phyloP scores from a whole-genome alignment of 1,140 invertebrate genomes.

The Drosophila arizonae region DNA sequence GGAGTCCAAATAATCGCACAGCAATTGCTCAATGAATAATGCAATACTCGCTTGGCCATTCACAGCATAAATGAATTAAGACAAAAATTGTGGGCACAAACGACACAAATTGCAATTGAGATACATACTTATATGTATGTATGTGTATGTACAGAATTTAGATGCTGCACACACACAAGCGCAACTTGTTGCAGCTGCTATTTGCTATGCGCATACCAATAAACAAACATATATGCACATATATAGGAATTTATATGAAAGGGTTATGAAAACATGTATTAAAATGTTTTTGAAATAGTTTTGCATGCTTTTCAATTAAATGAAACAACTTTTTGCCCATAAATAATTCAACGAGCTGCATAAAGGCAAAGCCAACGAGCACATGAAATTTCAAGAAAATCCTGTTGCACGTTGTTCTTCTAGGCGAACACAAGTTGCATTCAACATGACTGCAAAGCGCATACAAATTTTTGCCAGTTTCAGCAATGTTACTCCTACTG shows the following conservation, averaged over 20 bases:
- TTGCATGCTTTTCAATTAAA: constrained; percentile 26
- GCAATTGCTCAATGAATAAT: constrained; percentile 7
- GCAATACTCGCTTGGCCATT: neutral
- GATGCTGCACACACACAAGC: constrained; percentile 28
- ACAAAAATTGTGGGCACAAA: constrained; percentile 2
- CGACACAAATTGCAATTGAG: constrained; percentile 11
- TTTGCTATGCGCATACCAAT: constrained; percentile 46
- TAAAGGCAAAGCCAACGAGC: neutral
- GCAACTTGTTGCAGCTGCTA: constrained; percentile 50
- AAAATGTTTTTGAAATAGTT: constrained; percentile 8
- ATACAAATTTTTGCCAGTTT: too few relatives aligned
- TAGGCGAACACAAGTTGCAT: too few relatives aligned
- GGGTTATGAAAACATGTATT: constrained; percentile 11
- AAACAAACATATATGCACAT: neutral
- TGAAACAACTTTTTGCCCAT: constrained; percentile 6
- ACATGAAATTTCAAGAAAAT: neutral
- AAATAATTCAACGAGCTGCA: constrained; percentile 16
- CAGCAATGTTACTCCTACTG: too few relatives aligned
- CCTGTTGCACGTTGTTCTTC: neutral
- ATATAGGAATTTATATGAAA: constrained; percentile 12
- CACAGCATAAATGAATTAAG: constrained; percentile 4
- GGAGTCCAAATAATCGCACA: neutral
- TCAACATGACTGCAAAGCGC: neutral
- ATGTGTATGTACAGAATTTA: constrained; percentile 16
- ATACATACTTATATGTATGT: neutral